A percentile compares a stretch with the other conserved stretches of the same genome.
Evolutionary conservation across 2,888 invertebrate genomes (phyloP).

Genomic region (Tipula confusa): DNA sequence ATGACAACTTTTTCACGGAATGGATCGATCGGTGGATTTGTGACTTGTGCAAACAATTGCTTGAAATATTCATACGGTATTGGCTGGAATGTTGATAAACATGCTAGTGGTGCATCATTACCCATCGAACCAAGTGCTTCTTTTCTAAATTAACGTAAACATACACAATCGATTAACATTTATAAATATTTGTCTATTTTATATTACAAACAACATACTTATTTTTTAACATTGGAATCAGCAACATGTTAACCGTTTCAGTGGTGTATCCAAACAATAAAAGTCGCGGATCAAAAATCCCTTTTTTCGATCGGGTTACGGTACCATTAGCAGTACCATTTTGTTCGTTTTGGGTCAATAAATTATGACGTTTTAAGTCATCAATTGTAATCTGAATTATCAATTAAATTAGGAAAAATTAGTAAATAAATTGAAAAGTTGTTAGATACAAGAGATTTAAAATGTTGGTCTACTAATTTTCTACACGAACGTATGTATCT

Average conservation of each 20-base stretch:
- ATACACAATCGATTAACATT: not conserved
- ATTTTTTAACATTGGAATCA: slow-evolving; percentile 94
- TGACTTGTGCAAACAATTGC: slow-evolving; percentile 97
- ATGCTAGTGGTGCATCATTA: slow-evolving; percentile 96
- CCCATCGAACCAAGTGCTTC: slow-evolving; percentile 99
- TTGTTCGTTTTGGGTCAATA: slow-evolving; percentile 39
- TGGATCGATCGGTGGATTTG: slow-evolving; percentile 99
- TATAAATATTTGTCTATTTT: not conserved
- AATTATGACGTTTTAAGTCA: slow-evolving; percentile 65
- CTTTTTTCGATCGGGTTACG: slow-evolving; percentile 48
- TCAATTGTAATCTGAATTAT: slow-evolving; percentile 71
- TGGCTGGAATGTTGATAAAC: slow-evolving; percentile 92
- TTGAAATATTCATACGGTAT: slow-evolving; percentile 97
- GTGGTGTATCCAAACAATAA: slow-evolving; percentile 90
- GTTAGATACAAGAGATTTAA: not conserved
- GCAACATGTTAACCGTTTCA: slow-evolving; percentile 89
- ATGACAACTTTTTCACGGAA: slow-evolving; percentile 97
- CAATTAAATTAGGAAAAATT: slow-evolving; percentile 21
- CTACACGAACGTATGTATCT: not conserved
- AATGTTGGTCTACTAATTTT: not conserved
- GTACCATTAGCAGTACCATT: slow-evolving; percentile 45
- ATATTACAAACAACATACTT: slow-evolving; percentile 58
- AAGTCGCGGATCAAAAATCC: slow-evolving; percentile 74
- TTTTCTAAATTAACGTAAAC: slow-evolving; percentile 59
- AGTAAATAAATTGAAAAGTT: slow-evolving; percentile 33